Evolutionary conservation across 2,113 vertebrate species (phyloP).

Genomic region (Calyptommatus sinebrachiatus): DNA sequence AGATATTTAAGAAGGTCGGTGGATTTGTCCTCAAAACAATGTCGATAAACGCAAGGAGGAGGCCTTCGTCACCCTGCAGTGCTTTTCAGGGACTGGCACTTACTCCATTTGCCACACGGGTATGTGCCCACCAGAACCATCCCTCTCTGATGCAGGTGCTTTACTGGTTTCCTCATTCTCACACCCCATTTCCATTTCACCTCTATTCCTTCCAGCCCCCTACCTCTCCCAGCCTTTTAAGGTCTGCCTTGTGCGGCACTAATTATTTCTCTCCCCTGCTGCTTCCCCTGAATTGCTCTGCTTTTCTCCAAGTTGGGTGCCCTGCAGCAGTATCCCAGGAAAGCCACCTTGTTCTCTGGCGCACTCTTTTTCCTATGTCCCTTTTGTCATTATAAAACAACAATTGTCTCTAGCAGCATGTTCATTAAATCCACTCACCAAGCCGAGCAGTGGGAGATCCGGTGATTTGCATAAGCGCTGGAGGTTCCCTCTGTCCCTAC

Average conservation of each 20-base stretch:
- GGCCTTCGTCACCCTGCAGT: neutral
- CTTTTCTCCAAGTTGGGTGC: constrained; percentile 51
- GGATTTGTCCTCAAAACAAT: constrained; percentile 26
- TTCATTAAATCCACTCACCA: constrained; percentile 59
- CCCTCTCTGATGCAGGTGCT: constrained; percentile 35
- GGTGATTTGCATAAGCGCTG: constrained; percentile 28
- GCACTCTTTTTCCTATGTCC: constrained; percentile 2
- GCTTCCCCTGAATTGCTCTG: constrained; percentile 57
- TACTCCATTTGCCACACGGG: neutral
- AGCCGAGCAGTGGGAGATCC: constrained; percentile 20
- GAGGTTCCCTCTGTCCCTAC: constrained; percentile 38
- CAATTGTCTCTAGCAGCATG: constrained; percentile 47
- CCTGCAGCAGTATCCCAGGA: constrained; percentile 37
- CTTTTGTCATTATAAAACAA: constrained; percentile 49
- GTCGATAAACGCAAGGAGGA: neutral
- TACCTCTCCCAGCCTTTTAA: constrained; percentile 53
- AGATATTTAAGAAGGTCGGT: too few species aligned
- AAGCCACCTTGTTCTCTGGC: constrained; percentile 33
- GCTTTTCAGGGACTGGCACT: neutral
- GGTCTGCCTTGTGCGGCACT: constrained; percentile 24
- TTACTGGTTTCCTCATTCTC: constrained; percentile 28
- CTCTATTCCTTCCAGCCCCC: constrained; percentile 51
- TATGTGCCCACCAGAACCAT: neutral
- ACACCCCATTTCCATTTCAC: constrained; percentile 50
- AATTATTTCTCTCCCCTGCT: constrained; percentile 67